These are phyloP conservation scores for Phyllopteryx taeniolatus DNA, from an alignment of 2,113 vertebrate species.

Conservation along the genomic window DNA sequence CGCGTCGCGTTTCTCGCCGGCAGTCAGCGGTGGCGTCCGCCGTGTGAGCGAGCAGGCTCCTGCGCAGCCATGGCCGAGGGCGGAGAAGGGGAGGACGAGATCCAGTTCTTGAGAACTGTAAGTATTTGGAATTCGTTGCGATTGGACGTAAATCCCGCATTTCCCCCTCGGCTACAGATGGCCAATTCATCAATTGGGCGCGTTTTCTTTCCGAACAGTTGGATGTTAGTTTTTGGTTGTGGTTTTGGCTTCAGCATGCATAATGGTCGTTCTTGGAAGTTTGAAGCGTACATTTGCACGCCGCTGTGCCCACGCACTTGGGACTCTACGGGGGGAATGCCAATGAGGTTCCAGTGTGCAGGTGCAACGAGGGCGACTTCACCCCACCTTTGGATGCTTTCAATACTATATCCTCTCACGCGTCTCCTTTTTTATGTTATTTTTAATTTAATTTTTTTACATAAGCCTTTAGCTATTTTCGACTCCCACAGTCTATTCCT, in stretches of 20 bases:
- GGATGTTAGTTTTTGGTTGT: constrained; percentile 4
- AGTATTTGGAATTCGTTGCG: constrained; percentile 69
- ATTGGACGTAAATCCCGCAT: neutral
- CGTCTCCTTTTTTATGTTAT: neutral
- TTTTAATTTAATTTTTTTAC: neutral
- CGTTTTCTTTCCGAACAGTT: neutral
- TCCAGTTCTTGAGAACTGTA: constrained; percentile 98
- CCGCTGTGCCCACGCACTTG: constrained; percentile 54
- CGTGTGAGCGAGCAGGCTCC: constrained; percentile 82
- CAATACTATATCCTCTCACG: neutral
- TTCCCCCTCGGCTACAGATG: neutral
- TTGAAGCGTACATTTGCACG: constrained; percentile 36
- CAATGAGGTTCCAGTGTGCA: constrained; percentile 49
- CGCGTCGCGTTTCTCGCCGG: constrained; percentile 73
- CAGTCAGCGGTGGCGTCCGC: constrained; percentile 79
- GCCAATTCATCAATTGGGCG: constrained; percentile 15
- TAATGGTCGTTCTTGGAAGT: constrained; percentile 11
- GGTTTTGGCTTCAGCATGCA: constrained; percentile 4
- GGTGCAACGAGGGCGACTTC: constrained; percentile 40
- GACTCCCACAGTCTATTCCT: neutral
- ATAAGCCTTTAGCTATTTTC: neutral
- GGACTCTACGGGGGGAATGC: constrained; percentile 42
- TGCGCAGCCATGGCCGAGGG: constrained; percentile 95
- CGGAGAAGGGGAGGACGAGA: constrained; percentile 96
- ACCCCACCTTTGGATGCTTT: neutral